phyloP scores from a whole-genome alignment of 1,140 invertebrate genomes.

The Chelonus insularis region DNA sequence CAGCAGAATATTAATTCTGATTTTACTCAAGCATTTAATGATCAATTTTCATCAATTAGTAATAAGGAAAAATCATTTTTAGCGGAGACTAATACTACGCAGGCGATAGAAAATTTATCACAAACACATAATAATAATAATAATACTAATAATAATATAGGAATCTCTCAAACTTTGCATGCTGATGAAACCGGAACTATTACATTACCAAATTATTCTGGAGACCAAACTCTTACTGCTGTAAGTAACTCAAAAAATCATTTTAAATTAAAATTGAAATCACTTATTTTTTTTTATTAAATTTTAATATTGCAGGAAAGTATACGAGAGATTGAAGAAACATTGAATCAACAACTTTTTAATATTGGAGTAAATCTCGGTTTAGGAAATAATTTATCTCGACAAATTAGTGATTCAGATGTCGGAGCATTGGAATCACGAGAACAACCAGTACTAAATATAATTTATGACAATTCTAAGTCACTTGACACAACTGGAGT shows the following conservation, averaged over 20 bases:
- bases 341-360: constrained; percentile 55
- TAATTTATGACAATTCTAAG: constrained; percentile 48
- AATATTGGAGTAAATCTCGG: constrained; percentile 47
- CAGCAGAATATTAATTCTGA: constrained; percentile 41
- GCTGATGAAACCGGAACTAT: constrained; percentile 53
- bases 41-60: constrained; percentile 38
- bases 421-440: constrained; percentile 27
- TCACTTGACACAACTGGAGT: constrained; percentile 34
- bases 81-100: constrained; percentile 23
- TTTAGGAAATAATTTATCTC: constrained; percentile 33
- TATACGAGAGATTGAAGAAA: constrained; percentile 55
- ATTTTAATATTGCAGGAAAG: constrained; percentile 46
- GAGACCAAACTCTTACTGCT: constrained; percentile 48
- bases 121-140: too few relatives aligned
- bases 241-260: too few relatives aligned
- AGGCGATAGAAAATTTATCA: constrained; percentile 37
- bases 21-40: constrained; percentile 43
- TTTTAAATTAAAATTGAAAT: too few relatives aligned
- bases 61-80: constrained; percentile 38
- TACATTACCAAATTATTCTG: constrained; percentile 48
- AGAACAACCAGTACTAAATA: constrained; percentile 43
- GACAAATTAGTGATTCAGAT: constrained; percentile 32
- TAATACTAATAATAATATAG: constrained; percentile 37
- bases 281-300: constrained; percentile 4
- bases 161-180: constrained; percentile 46